Evolutionary conservation across 2,113 vertebrate genomes (phyloP), one percentile per base, ranked within the genome.

Genomic region (Elachura formosa): DNA sequence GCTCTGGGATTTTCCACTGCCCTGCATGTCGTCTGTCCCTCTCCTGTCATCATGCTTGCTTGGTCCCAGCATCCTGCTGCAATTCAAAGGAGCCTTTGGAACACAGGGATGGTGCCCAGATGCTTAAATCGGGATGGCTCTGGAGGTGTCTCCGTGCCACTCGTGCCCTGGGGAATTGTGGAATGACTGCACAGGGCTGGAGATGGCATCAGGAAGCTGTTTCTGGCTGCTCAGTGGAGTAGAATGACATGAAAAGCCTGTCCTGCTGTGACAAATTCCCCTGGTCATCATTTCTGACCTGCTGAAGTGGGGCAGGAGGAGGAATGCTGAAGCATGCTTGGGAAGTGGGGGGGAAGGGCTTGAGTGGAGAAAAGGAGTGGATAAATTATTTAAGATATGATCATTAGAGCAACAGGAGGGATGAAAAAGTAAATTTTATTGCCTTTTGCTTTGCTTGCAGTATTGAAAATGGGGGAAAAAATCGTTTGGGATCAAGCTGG

Each of bases 381-480:
- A 92, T 96, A 56, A 94, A 94, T 96, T 96, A 93, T 96, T 94
- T 72, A 96, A 94, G 84, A 38, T 61, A 26, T 8, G 1, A 94
- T 95, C 87, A 54, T 95, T 92, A 95, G n/a, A 90, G 80, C 68
- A 64, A 29, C 0, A 2, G 8, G 24, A 11, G 2, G n/a, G 6
- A 38, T 10, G 21, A 29, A 40, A 22, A 36, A 64, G 40, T n/a
- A 68, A 54, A 12, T 90, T 82, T 87, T 85, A n/a, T 86, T 92
- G 38, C 43, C 68, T 94, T 96, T 89, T 79, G 93, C 92, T 95
- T 95, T 2, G 5, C 59, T 88, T 83, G 94, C 92, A 80, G 24
- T 93, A 92, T 93, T 71, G 95, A 82, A 96, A 96, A 62, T 28
- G 24, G 71, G 6, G 19, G 6, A 1, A n/a, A 72, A 93, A 92